Base-by-base conservation (phyloP, 2,113 vertebrate genomes). In the Gobius niger region DNA sequence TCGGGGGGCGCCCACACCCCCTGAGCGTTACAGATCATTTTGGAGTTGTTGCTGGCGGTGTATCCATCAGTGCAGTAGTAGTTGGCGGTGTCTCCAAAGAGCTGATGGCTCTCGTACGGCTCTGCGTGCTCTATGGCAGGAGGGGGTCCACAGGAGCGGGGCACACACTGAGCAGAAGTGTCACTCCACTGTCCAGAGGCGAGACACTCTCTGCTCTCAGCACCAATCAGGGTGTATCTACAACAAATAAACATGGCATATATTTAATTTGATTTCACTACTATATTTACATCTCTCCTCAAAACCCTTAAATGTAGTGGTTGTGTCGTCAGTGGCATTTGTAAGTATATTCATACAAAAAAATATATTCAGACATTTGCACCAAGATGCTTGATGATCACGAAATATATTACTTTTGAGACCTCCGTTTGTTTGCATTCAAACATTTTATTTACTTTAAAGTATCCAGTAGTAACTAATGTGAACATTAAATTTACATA, bases 1-100 rank as follows among this genome's bases (percentile, higher is more conserved):
- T 89, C 90, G 0, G 95, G 95, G 19, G 98, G 95, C 13, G 95
- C 91, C 98, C 98, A 99, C 18, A 91, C 85, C 7, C 98, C 98
- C 77, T 94, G 92, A 24, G 96, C 92, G 74, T 96, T 95, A 76
- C 98, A 99, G 77, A 96, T 80, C 73, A 99, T 91, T 87, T 94
- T 93, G 1, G 94, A 92, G 81, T 99, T 98, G 89, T 95, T 96
- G 60, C 92, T 91, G 60, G 95, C 87, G 6, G 91, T 95, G 87
- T 99, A 99, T 24, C 97, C 98, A 8, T 98, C 98, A 0, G 85
- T 90, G 73, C 98, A 99, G 87, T 95, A 98, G 85, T 99, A 99
- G 81, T 95, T 95, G 0, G 97, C 96, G 0, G 88, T 91, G 71
- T 98, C 97, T 0, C 96, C 96, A 15, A 94, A 99, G 13, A 99